phyloP scores from a whole-genome alignment of 2,888 invertebrate species.

The Drosophila birchii region DNA sequence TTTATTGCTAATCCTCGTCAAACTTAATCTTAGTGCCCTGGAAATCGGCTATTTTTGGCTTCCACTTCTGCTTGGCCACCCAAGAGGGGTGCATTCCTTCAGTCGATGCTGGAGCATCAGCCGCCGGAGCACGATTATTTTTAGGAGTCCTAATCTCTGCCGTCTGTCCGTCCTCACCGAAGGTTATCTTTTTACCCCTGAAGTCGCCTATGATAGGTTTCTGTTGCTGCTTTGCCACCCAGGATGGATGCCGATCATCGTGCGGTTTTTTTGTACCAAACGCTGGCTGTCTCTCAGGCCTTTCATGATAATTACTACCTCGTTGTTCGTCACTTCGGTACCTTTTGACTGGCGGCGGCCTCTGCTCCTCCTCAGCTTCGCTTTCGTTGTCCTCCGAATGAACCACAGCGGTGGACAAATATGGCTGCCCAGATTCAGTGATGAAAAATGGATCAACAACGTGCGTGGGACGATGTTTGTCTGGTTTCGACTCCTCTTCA shows the following conservation, averaged over 20 bases:
- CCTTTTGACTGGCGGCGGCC: constrained; percentile 3
- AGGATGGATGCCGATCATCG: constrained; percentile 80
- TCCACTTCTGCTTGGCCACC: constrained; percentile 83
- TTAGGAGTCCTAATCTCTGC: neutral
- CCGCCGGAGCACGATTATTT: neutral
- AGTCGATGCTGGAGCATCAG: constrained; percentile 4
- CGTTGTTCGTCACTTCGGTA: constrained; percentile 10
- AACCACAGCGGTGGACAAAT: constrained; percentile 80
- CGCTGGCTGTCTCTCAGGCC: constrained; percentile 15
- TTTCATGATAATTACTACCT: neutral
- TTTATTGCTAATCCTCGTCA: constrained; percentile 58
- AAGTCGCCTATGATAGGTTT: constrained; percentile 77
- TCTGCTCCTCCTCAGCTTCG: constrained; percentile 48
- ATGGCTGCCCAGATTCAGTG: constrained; percentile 82
- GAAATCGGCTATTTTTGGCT: constrained; percentile 80
- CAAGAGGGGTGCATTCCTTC: constrained; percentile 83
- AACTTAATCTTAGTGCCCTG: constrained; percentile 83
- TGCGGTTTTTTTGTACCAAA: constrained; percentile 18
- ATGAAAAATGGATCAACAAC: constrained; percentile 83
- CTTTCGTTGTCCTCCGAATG: constrained; percentile 49
- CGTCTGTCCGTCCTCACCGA: constrained; percentile 67
- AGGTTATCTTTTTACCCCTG: constrained; percentile 81
- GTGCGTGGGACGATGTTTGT: constrained; percentile 52
- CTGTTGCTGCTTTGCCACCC: constrained; percentile 82
- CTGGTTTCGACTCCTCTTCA: constrained; percentile 23